Base-by-base conservation (phyloP, 2,888 invertebrate species). In the Philereme transversata region DNA sequence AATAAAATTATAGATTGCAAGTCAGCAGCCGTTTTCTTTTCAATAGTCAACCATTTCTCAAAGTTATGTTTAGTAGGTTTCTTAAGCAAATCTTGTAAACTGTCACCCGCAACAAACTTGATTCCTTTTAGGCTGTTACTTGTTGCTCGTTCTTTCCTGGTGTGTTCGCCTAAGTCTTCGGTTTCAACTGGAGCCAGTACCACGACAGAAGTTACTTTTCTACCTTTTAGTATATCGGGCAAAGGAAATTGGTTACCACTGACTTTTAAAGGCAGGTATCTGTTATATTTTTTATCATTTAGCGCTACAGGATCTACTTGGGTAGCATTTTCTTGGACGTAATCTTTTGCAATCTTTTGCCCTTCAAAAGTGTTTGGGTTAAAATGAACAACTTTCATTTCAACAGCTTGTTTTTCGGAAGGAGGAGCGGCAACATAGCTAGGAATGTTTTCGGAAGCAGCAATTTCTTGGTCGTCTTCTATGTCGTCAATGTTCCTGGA, bases 341-440 rank as follows among this genome's bases (percentile, higher is more conserved):
- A 96, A 57, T 95, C 93, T 47, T 95, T 94, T 44, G 96, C 96
- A 51, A 97, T 90, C 56, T 94, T 90, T 75, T 95, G 94, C 60
- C 95, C 96, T 87, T 96, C 95, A 47, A 94, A 93, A 65, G 96
- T 96, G 75, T 94, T 93, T 4, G 96, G 96, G 84, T 97, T 95
- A 75, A 96, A 97, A 74, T 95, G 95, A 6, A 97, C 97, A 51
- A 97, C 97, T 92, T 97, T 97, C 93, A 97, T 96, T 87, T 97
- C 96, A 47, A 96, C 95, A 57, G 94, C 94, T 79, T 95, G 94
- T 51, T 86, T 84, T 60, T 79, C 74, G 4, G 65, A 51, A 49
- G 81, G 62, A 4, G 83, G 74, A 8, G 90, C 84, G 48, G 86
- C 81, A n/a, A 85, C 84, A 53, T 86, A 87, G 51, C 78, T 86